Evolutionary conservation across 2,797 vertebrate genomes (phyloP), one percentile per base, ranked within the genome.

Genomic region (Poeciliopsis presidionis): DNA sequence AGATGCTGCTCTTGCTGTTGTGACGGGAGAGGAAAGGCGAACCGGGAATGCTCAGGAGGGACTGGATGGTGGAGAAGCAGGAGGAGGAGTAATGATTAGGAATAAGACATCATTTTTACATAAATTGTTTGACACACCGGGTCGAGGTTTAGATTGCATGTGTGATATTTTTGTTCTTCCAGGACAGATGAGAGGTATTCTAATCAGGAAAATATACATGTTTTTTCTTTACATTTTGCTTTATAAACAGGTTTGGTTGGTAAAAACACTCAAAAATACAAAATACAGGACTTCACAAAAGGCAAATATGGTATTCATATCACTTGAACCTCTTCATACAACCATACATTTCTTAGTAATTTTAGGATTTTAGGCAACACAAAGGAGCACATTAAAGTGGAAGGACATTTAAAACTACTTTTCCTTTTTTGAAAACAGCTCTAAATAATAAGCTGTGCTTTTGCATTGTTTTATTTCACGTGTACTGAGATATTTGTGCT

Each of bases 1-100:
- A 99, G 95, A 99, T 98, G 95, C 98, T 99, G 96, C 98, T 99
- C 91, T 97, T 98, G 94, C 98, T 99, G 93, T 99, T 99, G 94
- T 99, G 98, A 28, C 98, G 96, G 16, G 98, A 99, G 72, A 98
- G 96, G 93, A 98, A 99, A 0, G 98, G 98, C 1, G 98, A 99
- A 77, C 98, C 98, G 0, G 98, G 97, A 83, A 99, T 99, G 89
- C 98, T 99, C 84, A 99, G 98, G 73, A 99, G 97, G 20, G 98
- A 99, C 98, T 99, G 91, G 7, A 18, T 5, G n/a, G 7, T 5
- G 75, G 36, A 70, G 18, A 45, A 73, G 61, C 41, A 74, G 47
- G 70, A 14, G 5, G 49, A 75, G 30, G 30, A 43, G 28, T 28
- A 16, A 82, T 4, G 46, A 80, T 61, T 59, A 72, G 46, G 14